Conservation (phyloP, 1,140 invertebrate genomes). For the Oryzaephilus surinamensis region DNA sequence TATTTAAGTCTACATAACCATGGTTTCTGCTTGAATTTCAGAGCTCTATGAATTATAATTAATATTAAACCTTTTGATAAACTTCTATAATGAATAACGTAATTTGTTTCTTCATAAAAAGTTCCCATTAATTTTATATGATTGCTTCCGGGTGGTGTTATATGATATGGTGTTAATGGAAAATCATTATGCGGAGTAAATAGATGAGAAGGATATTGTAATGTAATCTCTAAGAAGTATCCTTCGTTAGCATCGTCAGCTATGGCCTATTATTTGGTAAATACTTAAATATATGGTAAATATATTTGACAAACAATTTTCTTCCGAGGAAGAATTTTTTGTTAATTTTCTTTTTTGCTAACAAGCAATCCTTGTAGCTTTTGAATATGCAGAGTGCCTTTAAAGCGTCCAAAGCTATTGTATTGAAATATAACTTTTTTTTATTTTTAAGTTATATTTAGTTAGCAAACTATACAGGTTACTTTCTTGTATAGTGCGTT, state of each 20-base stretch:
- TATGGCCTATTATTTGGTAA: too few relatives aligned
- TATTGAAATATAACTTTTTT: too few relatives aligned
- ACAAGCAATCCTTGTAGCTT: too few relatives aligned
- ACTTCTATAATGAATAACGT: constrained; percentile 40
- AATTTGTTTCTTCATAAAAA: constrained; percentile 26
- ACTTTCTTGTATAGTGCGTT: too few relatives aligned
- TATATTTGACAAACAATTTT: too few relatives aligned
- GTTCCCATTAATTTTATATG: constrained; percentile 9
- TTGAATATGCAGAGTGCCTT: too few relatives aligned
- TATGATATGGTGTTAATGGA: constrained; percentile 28
- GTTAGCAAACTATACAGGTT: too few relatives aligned
- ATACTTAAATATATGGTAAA: too few relatives aligned
- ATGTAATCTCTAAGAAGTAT: constrained; percentile 43
- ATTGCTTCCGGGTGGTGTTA: constrained; percentile 7
- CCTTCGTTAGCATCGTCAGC: constrained; percentile 35
- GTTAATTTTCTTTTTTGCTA: too few relatives aligned
- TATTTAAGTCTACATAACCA: constrained; percentile 31
- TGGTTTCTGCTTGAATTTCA: constrained; percentile 39
- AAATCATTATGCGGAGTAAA: constrained; percentile 44
- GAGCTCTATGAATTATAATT: constrained; percentile 38
- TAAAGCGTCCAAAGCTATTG: too few relatives aligned
- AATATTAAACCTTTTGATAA: constrained; percentile 36
- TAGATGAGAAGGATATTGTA: constrained; percentile 33
- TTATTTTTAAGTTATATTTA: too few relatives aligned
- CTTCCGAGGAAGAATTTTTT: too few relatives aligned